These are phyloP conservation scores for Helogale parvula DNA, from an alignment of 2,113 vertebrate species.

Conservation along the genomic window DNA sequence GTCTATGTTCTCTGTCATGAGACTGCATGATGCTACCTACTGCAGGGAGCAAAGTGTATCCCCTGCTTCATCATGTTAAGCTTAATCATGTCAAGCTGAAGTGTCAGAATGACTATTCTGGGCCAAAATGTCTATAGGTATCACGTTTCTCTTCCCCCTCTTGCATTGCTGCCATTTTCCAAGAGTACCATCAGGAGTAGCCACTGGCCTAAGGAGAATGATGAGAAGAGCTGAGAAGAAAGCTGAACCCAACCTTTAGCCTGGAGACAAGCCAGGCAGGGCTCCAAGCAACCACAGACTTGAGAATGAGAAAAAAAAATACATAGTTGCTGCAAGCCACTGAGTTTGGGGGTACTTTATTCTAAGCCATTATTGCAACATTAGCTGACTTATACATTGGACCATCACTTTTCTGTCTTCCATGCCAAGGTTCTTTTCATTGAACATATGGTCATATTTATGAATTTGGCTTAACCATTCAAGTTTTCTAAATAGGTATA, in stretches of 20 bases:
- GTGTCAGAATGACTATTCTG: background rate
- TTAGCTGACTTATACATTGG: background rate
- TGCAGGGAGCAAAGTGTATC: background rate
- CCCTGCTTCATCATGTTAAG: background rate
- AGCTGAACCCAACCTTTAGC: background rate
- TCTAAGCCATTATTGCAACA: background rate
- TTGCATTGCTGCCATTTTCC: background rate
- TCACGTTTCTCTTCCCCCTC: background rate
- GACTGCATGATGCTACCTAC: background rate
- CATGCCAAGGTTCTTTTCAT: background rate
- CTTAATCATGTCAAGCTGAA: background rate
- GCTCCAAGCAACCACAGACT: background rate
- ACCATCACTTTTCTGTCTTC: background rate
- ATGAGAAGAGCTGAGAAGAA: background rate
- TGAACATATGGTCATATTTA: constrained; percentile 18
- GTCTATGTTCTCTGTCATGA: background rate
- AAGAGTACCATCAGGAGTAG: background rate
- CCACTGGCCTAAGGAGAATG: background rate
- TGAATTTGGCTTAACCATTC: background rate
- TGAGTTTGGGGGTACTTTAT: background rate
- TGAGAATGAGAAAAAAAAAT: constrained; percentile 1
- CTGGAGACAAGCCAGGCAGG: background rate
- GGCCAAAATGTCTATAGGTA: background rate
- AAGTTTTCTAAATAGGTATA: constrained; percentile 11
- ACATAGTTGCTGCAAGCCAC: background rate